These are phyloP conservation scores for Papilio protenor DNA, from an alignment of 2,888 invertebrate genomes.

Conservation along the genomic window DNA sequence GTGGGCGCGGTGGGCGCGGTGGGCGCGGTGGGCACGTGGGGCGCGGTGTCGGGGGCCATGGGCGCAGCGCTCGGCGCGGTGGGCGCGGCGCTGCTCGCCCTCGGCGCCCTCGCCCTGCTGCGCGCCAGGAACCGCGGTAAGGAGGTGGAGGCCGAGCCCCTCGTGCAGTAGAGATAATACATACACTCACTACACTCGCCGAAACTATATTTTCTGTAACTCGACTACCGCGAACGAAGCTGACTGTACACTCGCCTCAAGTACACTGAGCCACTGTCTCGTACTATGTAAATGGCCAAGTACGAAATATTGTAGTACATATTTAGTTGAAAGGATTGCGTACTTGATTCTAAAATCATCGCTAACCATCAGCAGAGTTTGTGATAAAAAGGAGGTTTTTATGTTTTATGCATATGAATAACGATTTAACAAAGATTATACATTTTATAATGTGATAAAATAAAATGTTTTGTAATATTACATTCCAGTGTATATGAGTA, in stretches of 20 bases:
- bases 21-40: conserved; percentile 54
- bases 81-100: conserved; percentile 66
- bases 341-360: neutral
- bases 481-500: no score
- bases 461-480: no score
- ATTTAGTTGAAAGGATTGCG: neutral
- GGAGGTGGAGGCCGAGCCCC: conserved; percentile 56
- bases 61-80: conserved; percentile 69
- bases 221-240: neutral
- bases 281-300: neutral
- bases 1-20: conserved; percentile 47
- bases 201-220: neutral
- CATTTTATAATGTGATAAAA: no score
- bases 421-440: no score
- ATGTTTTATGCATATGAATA: no score
- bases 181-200: neutral
- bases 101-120: conserved; percentile 66
- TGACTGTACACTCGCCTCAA: neutral
- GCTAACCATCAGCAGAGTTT: neutral
- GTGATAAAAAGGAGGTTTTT: neutral
- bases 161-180: conserved; percentile 38
- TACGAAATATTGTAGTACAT: neutral
- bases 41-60: conserved; percentile 65
- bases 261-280: neutral
- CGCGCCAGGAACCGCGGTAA: conserved; percentile 69